Evolutionary conservation across 1,140 invertebrate species (phyloP).

Genomic region (Euura lappo): DNA sequence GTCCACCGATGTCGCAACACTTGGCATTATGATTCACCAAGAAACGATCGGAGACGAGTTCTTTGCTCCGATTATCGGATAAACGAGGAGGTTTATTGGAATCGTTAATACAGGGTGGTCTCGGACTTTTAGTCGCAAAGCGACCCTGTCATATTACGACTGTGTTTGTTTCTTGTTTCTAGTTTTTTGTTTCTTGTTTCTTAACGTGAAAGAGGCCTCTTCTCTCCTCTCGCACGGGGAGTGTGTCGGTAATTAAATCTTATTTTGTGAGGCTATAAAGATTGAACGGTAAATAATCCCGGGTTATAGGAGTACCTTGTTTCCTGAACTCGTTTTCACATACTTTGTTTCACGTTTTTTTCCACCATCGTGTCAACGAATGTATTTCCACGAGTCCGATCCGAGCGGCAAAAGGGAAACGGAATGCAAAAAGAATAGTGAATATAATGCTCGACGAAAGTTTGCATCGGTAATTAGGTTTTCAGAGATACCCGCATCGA

Average conservation of each 20-base stretch:
- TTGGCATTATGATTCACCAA: not conserved
- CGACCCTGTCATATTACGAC: not conserved
- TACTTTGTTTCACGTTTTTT: not conserved
- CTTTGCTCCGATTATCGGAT: not conserved
- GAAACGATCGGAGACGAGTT: not conserved
- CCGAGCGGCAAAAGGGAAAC: not conserved
- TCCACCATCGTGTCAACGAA: not conserved
- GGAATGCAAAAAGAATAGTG: not conserved
- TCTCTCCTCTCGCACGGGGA: too few relatives aligned
- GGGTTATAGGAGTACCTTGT: not conserved
- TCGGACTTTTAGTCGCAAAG: not conserved
- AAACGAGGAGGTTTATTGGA: not conserved
- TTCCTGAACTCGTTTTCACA: not conserved
- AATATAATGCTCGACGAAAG: not conserved
- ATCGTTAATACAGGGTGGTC: not conserved
- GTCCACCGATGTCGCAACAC: not conserved
- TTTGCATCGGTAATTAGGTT: constrained; percentile 3
- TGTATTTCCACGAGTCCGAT: not conserved
- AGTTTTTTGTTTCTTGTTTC: not conserved
- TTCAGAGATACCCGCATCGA: constrained; percentile 2
- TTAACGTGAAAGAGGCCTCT: too few relatives aligned
- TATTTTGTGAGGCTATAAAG: not conserved
- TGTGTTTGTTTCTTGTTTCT: not conserved
- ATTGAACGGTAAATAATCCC: not conserved
- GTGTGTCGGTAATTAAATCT: not conserved